Evolutionary conservation across 2,888 invertebrate genomes (phyloP).

Genomic region (Cephonodes hylas): DNA sequence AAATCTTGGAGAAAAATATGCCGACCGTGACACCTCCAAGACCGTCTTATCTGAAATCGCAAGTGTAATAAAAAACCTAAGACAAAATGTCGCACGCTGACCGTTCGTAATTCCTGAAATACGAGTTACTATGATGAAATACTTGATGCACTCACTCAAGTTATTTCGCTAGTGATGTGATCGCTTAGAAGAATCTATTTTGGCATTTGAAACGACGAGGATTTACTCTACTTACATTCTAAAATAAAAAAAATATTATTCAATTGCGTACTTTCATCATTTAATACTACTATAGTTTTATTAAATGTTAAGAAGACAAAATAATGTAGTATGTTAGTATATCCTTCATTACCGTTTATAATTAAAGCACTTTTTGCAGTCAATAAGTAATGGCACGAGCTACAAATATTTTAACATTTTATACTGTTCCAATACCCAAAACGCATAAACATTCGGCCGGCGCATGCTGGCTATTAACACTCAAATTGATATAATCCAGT

Average conservation of each 20-base stretch:
- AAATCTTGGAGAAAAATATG: not conserved
- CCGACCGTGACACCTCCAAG: not conserved
- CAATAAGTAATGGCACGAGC: not conserved
- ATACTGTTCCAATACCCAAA: not conserved
- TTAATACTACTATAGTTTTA: not conserved
- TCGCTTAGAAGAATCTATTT: conserved; percentile 39
- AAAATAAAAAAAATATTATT: not conserved
- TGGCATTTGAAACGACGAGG: not conserved
- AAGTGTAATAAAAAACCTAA: conserved; percentile 1
- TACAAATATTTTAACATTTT: not conserved
- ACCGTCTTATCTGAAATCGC: not conserved
- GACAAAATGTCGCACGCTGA: conserved; percentile 16
- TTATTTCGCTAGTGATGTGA: conserved; percentile 34
- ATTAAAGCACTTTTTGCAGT: conserved; percentile 30
- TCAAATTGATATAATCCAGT: conserved; percentile 38
- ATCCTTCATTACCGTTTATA: no score
- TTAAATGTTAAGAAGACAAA: no score
- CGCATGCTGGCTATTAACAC: conserved; percentile 30
- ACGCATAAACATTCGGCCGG: conserved; percentile 15
- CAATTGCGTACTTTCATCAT: no score
- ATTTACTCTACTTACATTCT: not conserved
- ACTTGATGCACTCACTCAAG: conserved; percentile 22
- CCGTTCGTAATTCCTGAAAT: conserved; percentile 42
- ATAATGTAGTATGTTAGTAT: no score
- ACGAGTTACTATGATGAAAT: conserved; percentile 38